phyloP scores from a whole-genome alignment of 1,140 invertebrate species.

The Laupala kohalensis region DNA sequence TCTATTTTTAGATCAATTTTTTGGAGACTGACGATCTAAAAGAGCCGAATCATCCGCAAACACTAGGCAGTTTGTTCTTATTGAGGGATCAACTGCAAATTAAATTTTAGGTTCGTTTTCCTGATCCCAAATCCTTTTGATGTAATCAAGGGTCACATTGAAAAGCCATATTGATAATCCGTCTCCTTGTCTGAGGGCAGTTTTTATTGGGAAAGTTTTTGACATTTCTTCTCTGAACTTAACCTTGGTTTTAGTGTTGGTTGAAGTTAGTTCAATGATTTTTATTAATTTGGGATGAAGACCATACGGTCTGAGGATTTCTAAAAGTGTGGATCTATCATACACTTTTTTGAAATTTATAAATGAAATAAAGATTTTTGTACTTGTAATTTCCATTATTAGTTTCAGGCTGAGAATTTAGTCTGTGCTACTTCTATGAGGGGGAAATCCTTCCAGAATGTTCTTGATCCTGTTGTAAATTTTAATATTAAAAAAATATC shows the following conservation, averaged over 20 bases:
- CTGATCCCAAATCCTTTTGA: not conserved
- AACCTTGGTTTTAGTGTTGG: not conserved
- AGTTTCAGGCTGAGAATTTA: slow-evolving; percentile 8
- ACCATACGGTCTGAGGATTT: slow-evolving; percentile 3
- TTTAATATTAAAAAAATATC: too few species aligned
- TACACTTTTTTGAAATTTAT: slow-evolving; percentile 9
- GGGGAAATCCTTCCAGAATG: slow-evolving; percentile 2
- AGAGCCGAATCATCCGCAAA: too few species aligned
- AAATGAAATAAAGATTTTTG: slow-evolving; percentile 2
- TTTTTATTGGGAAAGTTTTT: slow-evolving; percentile 1
- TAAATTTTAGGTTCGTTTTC: too few species aligned
- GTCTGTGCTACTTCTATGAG: not conserved
- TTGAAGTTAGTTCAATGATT: not conserved
- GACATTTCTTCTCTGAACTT: not conserved
- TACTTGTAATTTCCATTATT: slow-evolving; percentile 8
- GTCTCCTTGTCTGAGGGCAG: slow-evolving; percentile 13
- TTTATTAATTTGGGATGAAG: not conserved
- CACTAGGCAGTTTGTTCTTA: too few species aligned
- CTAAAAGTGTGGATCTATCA: slow-evolving; percentile 7
- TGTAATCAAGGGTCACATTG: slow-evolving; percentile 6
- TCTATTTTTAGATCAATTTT: too few species aligned
- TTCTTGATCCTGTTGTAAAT: too few species aligned
- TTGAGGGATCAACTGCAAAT: too few species aligned
- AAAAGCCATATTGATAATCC: slow-evolving; percentile 7
- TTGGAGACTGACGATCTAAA: too few species aligned